Evolutionary conservation across 2,113 vertebrate genomes (phyloP).

Genomic region (Dipodomys ordii): DNA sequence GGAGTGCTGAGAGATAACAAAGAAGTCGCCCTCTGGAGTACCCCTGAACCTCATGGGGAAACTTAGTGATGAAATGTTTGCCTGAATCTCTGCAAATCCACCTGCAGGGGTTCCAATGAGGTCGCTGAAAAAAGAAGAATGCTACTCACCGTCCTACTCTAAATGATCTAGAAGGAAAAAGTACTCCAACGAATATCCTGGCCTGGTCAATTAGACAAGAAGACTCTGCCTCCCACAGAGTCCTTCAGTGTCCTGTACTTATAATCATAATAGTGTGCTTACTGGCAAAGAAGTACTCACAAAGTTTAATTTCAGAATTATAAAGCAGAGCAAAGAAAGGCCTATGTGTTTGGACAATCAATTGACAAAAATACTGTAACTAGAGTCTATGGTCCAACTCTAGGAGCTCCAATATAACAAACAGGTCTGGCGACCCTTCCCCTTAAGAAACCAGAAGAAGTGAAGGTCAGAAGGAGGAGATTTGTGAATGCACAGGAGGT

Average conservation of each 20-base stretch:
- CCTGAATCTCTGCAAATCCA: not conserved
- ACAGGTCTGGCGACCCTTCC: no score
- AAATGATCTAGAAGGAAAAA: not conserved
- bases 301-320: not conserved
- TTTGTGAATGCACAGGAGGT: no score
- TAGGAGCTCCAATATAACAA: no score
- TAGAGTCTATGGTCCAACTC: no score
- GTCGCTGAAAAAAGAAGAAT: not conserved
- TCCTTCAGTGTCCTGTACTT: not conserved
- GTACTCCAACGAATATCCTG: not conserved
- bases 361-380: not conserved
- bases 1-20: not conserved
- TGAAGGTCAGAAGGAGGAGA: no score
- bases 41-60: not conserved
- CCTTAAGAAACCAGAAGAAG: no score
- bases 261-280: not conserved
- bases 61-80: not conserved
- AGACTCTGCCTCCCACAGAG: not conserved
- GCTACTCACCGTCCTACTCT: not conserved
- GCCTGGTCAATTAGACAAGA: not conserved
- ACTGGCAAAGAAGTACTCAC: not conserved
- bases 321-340: not conserved
- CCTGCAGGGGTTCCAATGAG: not conserved
- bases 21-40: not conserved
- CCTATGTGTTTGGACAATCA: not conserved